phyloP scores from a whole-genome alignment of 2,797 vertebrate genomes.

The Clamator glandarius region DNA sequence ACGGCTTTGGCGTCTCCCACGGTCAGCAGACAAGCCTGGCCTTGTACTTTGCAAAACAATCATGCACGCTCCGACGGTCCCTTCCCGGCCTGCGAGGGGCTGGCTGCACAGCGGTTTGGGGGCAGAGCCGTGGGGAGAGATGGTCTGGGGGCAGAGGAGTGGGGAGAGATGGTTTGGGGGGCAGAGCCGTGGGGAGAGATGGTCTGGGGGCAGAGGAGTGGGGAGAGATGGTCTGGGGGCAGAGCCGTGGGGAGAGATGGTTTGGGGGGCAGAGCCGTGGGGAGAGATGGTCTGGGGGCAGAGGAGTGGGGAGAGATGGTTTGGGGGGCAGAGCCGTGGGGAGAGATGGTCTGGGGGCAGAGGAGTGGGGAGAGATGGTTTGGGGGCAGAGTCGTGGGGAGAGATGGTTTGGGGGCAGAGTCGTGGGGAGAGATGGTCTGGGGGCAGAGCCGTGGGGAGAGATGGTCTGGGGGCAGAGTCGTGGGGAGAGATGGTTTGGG shows the following conservation, averaged over 20 bases:
- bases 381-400: too few species aligned
- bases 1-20: neutral
- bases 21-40: slow-evolving; percentile 41
- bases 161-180: neutral
- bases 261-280: too few species aligned
- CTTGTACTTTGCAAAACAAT: slow-evolving; percentile 19
- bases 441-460: too few species aligned
- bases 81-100: neutral
- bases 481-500: too few species aligned
- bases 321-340: neutral
- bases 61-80: neutral
- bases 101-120: neutral
- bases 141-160: rapidly evolving
- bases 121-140: neutral
- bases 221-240: too few species aligned
- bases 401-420: neutral
- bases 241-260: too few species aligned
- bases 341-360: neutral
- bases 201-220: neutral
- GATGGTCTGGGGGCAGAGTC: rapidly evolving
- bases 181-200: neutral
- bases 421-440: too few species aligned
- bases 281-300: neutral
- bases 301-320: too few species aligned
- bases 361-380: too few species aligned